Percentiles rank a stretch among this genome's conserved stretches.
Conservation (phyloP, 1,140 invertebrate genomes). For the Eurosta solidaginis region DNA sequence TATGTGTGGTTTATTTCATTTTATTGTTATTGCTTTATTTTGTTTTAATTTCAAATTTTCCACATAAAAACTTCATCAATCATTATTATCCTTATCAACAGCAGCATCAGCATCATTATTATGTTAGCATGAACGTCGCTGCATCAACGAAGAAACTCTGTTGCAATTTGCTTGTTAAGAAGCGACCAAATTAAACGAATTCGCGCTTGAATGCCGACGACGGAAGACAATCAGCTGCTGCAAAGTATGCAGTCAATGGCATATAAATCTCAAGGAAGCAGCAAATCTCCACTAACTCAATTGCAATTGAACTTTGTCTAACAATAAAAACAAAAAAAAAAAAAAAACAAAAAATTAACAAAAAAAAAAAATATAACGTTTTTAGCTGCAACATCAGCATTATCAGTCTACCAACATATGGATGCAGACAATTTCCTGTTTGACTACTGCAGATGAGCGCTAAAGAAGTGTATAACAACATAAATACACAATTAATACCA, state of each 20-base stretch:
- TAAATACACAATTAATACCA: not conserved
- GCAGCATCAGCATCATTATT: not conserved
- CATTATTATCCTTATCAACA: not conserved
- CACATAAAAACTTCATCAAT: not conserved
- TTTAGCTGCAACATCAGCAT: not conserved
- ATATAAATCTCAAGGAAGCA: slow-evolving; percentile 23
- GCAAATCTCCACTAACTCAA: not conserved
- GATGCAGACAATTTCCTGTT: slow-evolving; percentile 2
- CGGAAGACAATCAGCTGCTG: not conserved
- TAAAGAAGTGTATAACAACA: not conserved
- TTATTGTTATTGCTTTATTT: too few species aligned
- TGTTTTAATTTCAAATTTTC: not conserved
- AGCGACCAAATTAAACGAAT: not conserved
- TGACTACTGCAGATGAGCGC: slow-evolving; percentile 20
- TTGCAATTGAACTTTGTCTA: not conserved
- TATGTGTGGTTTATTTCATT: too few species aligned
- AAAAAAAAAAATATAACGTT: not conserved
- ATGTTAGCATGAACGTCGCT: too few species aligned
- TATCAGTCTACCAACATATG: not conserved
- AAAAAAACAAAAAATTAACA: not conserved
- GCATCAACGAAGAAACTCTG: not conserved
- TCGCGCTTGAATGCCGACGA: not conserved
- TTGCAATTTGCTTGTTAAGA: not conserved
- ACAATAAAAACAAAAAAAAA: not conserved
- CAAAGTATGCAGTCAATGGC: not conserved